Base-by-base conservation (phyloP, 2,888 invertebrate species). In the Plebejus anna region DNA sequence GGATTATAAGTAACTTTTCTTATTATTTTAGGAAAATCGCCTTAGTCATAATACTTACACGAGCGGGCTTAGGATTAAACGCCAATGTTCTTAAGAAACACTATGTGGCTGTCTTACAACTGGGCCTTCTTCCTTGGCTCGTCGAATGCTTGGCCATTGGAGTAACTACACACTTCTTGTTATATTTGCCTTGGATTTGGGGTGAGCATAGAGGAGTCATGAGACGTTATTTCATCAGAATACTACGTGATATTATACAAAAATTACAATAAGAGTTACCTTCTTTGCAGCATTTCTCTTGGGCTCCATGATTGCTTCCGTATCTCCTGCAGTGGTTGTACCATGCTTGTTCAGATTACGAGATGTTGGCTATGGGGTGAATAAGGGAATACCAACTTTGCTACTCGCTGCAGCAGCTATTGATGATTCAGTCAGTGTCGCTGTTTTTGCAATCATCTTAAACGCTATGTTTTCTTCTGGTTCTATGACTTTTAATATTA, bases 381-480 rank as follows among this genome's bases (percentile, higher is more conserved):
- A 96, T 55, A 97, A 98, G 92, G 98, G 98, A 16, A 97, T 98
- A 70, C 98, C 98, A 0, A 98, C 98, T 0, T 94, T 98, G 75
- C 96, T 98, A 9, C 96, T 98, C 36, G 98, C 98, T 0, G 96
- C 98, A 1, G 96, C 98, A 11, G 97, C 97, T 78, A 96, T 98
- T 75, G 98, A 98, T 84, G 98, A 98, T 88, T 98, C 98, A 1
- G 94, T 97, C n/a, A 98, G 98, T 38, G 98, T 98, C 32, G 97
- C 98, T 32, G 95, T 96, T 32, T 98, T 97, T 84, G 97, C 97
- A 32, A 96, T 98, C 55, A 94, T 97, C 78, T 94, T 97, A 79
- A 97, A 97, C 81, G 95, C 97, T 75, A 96, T 97, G 95, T 97
- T 97, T 84, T 96, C 96, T 0, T 88, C 95, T 38, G 96, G 96